A percentile compares a stretch with the other conserved stretches of the same genome.
Conservation (phyloP, 2,888 invertebrate genomes). For the Noctua janthina region DNA sequence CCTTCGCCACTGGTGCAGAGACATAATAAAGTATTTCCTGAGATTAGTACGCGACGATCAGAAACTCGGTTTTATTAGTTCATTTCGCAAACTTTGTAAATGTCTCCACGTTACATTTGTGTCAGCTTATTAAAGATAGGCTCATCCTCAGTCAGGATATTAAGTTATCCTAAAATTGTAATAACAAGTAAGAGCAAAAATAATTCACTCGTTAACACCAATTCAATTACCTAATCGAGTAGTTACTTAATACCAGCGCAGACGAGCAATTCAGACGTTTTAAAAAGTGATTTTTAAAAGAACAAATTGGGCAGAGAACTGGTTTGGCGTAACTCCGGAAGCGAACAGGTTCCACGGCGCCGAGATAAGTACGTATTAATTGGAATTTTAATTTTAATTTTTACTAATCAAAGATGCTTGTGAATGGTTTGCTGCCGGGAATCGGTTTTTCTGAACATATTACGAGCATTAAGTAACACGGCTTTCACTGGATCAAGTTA, state of each 20-base stretch:
- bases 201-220: conserved; percentile 40
- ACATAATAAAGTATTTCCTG: conserved; percentile 53
- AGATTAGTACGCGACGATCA: conserved; percentile 62
- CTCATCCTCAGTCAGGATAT: neutral
- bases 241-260: conserved; percentile 69
- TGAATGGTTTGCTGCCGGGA: conserved; percentile 70
- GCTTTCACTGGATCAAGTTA: conserved; percentile 85
- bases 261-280: conserved; percentile 69
- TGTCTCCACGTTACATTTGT: conserved; percentile 22
- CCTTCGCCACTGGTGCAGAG: too few species aligned
- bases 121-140: conserved; percentile 4
- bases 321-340: conserved; percentile 89
- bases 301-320: conserved; percentile 79
- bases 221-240: conserved; percentile 66
- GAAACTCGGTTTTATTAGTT: conserved; percentile 68
- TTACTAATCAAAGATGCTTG: conserved; percentile 82
- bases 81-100: conserved; percentile 70
- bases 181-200: conserved; percentile 9
- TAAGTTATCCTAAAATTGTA: neutral
- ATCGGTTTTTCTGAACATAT: conserved; percentile 77
- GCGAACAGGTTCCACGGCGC: conserved; percentile 84
- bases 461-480: conserved; percentile 83
- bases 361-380: conserved; percentile 83
- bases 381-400: conserved; percentile 86
- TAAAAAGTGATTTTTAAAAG: conserved; percentile 74